Base-by-base conservation (phyloP, 23 tunicate genomes). In the Pegea sp. region DNA sequence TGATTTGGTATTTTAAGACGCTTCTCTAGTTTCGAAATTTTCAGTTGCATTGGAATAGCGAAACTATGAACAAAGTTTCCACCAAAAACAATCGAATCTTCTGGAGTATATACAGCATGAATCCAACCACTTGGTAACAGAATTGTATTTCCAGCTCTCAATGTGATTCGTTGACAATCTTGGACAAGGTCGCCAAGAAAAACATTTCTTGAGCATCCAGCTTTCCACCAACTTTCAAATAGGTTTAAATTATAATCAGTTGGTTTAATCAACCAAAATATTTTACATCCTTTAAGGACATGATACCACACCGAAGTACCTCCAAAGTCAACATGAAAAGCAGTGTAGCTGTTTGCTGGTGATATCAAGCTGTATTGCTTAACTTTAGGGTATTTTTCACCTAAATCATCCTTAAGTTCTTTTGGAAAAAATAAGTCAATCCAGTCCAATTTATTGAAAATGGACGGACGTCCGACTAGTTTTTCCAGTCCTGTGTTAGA, bases 71-170 rank as follows among this genome's bases (percentile, higher is more conserved):
- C 53, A 71, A 89, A 89, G 48, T 89, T n/a, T n/a, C n/a, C n/a
- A n/a, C n/a, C n/a, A n/a, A n/a, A n/a, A n/a, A n/a, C n/a, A n/a
- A n/a, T n/a, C 77, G 28, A 90, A 90, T 89, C 98, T 5, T 42
- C 53, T 5, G 98, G 90, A 3, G 98, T 72, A 56, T 70, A 78
- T 18, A 89, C 98, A 11, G 98, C 90, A 62, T 89, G 98, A 28
- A 89, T 89, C 98, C 98, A 89, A 0, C 98, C 98, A 52, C 90
- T 77, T 24, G 98, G 98, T 19, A 89, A 77, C 78, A 89, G 61
- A n/a, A 89, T 52, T 31, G 98, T 70, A 54, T 89, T 66, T 2
- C 98, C 98, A 22, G 90, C 75, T 26, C 59, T 55, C 38, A 77
- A 26, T 65, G 58, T 34, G 75, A 66, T n/a, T n/a, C n/a, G n/a